These are phyloP conservation scores for Melanostoma scalare DNA, from an alignment of 2,888 invertebrate species.

Conservation along the genomic window DNA sequence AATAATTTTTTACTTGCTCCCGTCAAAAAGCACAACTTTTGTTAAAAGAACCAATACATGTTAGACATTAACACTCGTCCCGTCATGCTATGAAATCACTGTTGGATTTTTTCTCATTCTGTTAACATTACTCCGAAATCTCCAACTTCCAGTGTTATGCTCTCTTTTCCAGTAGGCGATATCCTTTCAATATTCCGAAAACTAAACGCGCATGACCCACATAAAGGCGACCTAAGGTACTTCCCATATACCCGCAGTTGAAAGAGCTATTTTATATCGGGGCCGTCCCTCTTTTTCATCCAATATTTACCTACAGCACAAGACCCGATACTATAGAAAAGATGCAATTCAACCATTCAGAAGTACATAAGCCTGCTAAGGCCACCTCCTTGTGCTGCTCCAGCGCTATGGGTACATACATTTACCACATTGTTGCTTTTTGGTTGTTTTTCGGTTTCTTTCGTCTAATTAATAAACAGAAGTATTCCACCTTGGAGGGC, in stretches of 20 bases:
- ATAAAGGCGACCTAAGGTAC: constrained; percentile 52
- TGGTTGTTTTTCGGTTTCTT: constrained; percentile 67
- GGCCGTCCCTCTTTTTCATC: constrained; percentile 66
- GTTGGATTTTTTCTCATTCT: constrained; percentile 28
- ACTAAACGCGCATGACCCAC: constrained; percentile 46
- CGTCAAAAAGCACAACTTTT: not conserved
- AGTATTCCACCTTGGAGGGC: constrained; percentile 69
- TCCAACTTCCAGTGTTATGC: constrained; percentile 19
- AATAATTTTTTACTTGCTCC: too few relatives aligned
- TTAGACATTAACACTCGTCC: not conserved
- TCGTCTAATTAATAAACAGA: constrained; percentile 73
- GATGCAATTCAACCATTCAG: constrained; percentile 66
- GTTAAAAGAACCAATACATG: not conserved
- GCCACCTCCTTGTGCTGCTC: constrained; percentile 66
- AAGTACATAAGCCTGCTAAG: constrained; percentile 63
- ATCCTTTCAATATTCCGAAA: constrained; percentile 51
- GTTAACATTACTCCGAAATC: constrained; percentile 53
- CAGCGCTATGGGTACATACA: constrained; percentile 18
- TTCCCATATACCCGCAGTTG: constrained; percentile 60
- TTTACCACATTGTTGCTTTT: constrained; percentile 55
- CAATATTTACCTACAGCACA: constrained; percentile 47
- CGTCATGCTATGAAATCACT: constrained; percentile 7
- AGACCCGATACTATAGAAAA: constrained; percentile 24
- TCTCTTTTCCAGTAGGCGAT: constrained; percentile 57
- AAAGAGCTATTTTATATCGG: constrained; percentile 67